Conservation (phyloP, 2,797 vertebrate species). For the Synanceia verrucosa region DNA sequence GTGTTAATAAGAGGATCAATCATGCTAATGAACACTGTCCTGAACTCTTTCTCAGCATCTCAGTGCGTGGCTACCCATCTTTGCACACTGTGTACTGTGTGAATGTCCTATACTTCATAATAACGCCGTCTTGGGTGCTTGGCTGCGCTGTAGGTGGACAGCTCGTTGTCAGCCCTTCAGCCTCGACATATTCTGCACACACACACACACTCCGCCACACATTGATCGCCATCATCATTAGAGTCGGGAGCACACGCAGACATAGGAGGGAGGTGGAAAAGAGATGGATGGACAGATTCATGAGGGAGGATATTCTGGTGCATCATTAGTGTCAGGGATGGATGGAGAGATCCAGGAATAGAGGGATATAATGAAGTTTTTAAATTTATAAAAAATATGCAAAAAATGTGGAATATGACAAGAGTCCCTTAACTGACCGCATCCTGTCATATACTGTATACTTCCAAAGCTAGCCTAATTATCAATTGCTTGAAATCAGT, state of each 20-base stretch:
- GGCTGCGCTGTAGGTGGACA: constrained; percentile 69
- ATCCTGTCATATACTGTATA: constrained; percentile 17
- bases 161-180: constrained; percentile 64
- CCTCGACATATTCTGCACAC: constrained; percentile 24
- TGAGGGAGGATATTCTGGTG: constrained; percentile 42
- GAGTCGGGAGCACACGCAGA: constrained; percentile 47
- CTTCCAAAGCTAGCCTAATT: constrained; percentile 39
- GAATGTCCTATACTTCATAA: constrained; percentile 44
- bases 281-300: constrained; percentile 54
- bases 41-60: constrained; percentile 14
- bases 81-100: constrained; percentile 16
- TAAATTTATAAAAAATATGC: constrained; percentile 48
- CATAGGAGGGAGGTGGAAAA: constrained; percentile 19
- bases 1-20: constrained; percentile 49
- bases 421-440: constrained; percentile 12
- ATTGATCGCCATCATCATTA: constrained; percentile 61
- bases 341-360: constrained; percentile 51
- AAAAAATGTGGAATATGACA: constrained; percentile 27
- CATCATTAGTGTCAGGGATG: constrained; percentile 60
- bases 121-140: constrained; percentile 35
- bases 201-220: constrained; percentile 32
- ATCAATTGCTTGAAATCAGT: constrained; percentile 41
- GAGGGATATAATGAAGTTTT: constrained; percentile 50
- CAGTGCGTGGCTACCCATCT: constrained; percentile 9
- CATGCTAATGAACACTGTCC: constrained; percentile 51